These are phyloP conservation scores for crab-eating macaque (Macaca fascicularis) DNA, from an alignment of 2,113 vertebrate genomes.

Conservation along the genomic window DNA sequence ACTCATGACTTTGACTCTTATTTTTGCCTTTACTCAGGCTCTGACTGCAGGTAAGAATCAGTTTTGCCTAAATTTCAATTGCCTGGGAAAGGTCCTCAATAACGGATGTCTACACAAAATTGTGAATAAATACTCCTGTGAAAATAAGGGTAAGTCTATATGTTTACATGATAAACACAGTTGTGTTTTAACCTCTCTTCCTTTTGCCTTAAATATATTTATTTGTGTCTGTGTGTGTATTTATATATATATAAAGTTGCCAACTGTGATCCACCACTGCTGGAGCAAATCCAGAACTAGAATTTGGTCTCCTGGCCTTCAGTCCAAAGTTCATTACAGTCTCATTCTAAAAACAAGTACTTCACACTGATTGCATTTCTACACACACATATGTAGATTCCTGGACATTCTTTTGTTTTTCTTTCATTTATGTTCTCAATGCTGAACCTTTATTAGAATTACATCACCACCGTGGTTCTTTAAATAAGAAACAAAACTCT, in stretches of 20 bases:
- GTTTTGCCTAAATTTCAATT: background rate
- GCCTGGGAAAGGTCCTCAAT: background rate
- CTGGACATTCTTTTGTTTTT: background rate
- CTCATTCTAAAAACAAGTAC: background rate
- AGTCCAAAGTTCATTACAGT: background rate
- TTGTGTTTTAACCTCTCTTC: background rate
- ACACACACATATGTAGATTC: background rate
- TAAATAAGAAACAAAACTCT: background rate
- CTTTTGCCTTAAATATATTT: background rate
- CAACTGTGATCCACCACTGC: background rate
- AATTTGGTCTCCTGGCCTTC: background rate
- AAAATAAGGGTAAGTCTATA: background rate
- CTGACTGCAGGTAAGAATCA: background rate
- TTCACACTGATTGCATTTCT: background rate
- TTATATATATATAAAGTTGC: background rate
- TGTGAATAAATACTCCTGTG: background rate
- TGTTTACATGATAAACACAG: background rate
- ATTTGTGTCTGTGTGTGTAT: too few relatives aligned
- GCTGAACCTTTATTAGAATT: background rate
- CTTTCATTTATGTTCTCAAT: background rate
- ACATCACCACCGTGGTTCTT: background rate
- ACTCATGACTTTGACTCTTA: background rate
- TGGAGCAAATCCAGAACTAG: background rate
- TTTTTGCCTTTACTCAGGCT: background rate
- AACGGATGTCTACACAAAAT: background rate